Evolutionary conservation across 2,797 vertebrate species (phyloP).

Genomic region (Serranus cabrilla): DNA sequence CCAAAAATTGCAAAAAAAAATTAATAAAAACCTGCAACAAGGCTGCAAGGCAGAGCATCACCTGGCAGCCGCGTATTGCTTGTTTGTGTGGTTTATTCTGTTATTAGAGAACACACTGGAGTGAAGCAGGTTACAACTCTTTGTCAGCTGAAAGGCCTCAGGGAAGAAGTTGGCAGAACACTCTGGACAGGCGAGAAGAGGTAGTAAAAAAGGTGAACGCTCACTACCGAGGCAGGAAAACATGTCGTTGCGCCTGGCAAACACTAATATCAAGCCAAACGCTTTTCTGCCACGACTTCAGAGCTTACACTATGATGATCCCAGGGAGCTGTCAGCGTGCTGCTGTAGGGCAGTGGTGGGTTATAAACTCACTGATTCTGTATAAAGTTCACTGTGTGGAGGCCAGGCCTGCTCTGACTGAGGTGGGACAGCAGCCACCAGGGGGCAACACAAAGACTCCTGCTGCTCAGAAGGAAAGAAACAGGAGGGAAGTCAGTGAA

Average conservation of each 20-base stretch:
- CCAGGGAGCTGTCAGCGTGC: not conserved
- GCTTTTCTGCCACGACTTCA: no score
- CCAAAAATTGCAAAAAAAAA: not conserved
- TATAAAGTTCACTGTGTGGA: constrained; percentile 27
- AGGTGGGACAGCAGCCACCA: constrained; percentile 33
- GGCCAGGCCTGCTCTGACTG: not conserved
- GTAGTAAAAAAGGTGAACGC: constrained; percentile 55
- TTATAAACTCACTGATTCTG: not conserved
- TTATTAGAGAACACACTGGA: not conserved
- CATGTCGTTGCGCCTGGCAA: not conserved
- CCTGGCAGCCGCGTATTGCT: constrained; percentile 55
- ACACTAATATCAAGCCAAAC: not conserved
- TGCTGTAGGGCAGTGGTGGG: constrained; percentile 34
- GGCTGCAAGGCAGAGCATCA: not conserved
- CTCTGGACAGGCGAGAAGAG: constrained; percentile 47
- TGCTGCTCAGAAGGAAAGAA: constrained; percentile 28
- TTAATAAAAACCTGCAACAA: constrained; percentile 3
- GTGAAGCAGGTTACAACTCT: constrained; percentile 29
- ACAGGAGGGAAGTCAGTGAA: not conserved
- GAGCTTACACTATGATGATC: not conserved
- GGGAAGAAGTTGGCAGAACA: constrained; percentile 32
- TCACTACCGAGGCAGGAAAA: constrained; percentile 31
- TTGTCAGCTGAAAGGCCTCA: constrained; percentile 43
- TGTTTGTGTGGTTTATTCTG: constrained; percentile 18
- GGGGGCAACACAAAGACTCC: constrained; percentile 23